Evolutionary conservation across 2,113 vertebrate genomes (phyloP), one percentile per base, ranked within the genome.

Genomic region (Brachyhypopomus gauderio): DNA sequence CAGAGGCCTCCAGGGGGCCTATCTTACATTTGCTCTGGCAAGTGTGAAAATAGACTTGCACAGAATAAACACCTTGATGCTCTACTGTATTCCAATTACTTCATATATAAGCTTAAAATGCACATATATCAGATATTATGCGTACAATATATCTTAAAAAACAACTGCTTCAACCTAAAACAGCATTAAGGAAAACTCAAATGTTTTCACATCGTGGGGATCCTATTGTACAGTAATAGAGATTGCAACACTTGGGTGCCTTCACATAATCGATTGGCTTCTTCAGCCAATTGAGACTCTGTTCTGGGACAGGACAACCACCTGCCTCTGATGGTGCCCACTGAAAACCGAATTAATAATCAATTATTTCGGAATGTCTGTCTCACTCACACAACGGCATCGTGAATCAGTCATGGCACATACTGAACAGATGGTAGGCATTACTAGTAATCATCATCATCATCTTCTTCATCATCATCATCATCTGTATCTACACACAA

Each of bases 11-110:
- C 30, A 73, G 69, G 73, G 62, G 2, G 8, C 41, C 30, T 38
- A 11, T 25, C 64, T 71, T 59, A 23, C 41, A 59, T 72, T 79
- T 58, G 34, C 41, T 79, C 25, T 27, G 77, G 77, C 22, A 67
- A 69, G 25, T 12, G 63, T 76, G 34, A 56, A 45, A n/a, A 23
- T 0, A 14, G 38, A 14, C 75, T 34, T 30, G 12, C 56, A 0
- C 12, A 12, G 9, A 1, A 12, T 11, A 41, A 30, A 63, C 45
- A 45, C 34, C 36, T n/a, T 5, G 72, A 59, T 34, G 14, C 0
- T 38, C 27, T 20, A 19, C 36, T 6, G 14, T 25, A 4, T 60
- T 14, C 56, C 58, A 62, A 59, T 30, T 56, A 19, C 19, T 12
- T 41, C 7, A 14, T 8, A 67, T 27, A 20, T 4, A 17, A 5